These are phyloP conservation scores for Amblyopsis hoosieri DNA, from an alignment of 2,797 vertebrate species.

Conservation along the genomic window DNA sequence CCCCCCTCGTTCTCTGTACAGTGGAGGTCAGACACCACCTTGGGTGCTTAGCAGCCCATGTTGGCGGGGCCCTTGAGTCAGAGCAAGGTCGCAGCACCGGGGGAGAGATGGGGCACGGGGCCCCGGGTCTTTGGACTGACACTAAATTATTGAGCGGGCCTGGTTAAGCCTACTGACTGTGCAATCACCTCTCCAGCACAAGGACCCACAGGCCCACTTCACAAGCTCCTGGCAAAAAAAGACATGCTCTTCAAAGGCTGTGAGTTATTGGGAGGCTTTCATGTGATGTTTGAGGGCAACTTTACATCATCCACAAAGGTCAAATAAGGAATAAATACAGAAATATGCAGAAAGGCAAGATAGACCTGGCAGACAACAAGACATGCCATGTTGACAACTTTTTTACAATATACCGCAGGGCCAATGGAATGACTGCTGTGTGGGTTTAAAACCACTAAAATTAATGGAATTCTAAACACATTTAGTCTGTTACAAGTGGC, in stretches of 20 bases:
- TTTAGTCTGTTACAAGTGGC: conserved; percentile 57
- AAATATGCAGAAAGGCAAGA: conserved; percentile 10
- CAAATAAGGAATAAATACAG: conserved; percentile 18
- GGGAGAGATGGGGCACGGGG: conserved; percentile 23
- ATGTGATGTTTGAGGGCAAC: conserved; percentile 43
- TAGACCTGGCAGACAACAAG: conserved; percentile 13
- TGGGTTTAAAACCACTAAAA: conserved; percentile 46
- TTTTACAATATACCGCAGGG: conserved; percentile 33
- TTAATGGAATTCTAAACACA: conserved; percentile 66
- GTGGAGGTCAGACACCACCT: conserved; percentile 39
- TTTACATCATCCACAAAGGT: conserved; percentile 36
- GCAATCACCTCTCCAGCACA: conserved; percentile 38
- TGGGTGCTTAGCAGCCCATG: conserved; percentile 39
- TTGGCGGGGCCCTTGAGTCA: conserved; percentile 30
- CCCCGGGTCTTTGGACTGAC: conserved; percentile 20
- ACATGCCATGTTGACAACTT: conserved; percentile 55
- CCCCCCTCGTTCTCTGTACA: conserved; percentile 14
- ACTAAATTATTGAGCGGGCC: conserved; percentile 54
- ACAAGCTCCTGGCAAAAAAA: conserved; percentile 16
- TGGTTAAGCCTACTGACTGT: conserved; percentile 33
- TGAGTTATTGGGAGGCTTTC: conserved; percentile 47
- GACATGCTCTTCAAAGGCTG: conserved; percentile 44
- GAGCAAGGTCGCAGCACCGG: conserved; percentile 38
- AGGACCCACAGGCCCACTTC: conserved; percentile 33
- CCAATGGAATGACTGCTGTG: conserved; percentile 38